Base-by-base conservation (phyloP, 2,888 invertebrate genomes). In the Protonemura montana region DNA sequence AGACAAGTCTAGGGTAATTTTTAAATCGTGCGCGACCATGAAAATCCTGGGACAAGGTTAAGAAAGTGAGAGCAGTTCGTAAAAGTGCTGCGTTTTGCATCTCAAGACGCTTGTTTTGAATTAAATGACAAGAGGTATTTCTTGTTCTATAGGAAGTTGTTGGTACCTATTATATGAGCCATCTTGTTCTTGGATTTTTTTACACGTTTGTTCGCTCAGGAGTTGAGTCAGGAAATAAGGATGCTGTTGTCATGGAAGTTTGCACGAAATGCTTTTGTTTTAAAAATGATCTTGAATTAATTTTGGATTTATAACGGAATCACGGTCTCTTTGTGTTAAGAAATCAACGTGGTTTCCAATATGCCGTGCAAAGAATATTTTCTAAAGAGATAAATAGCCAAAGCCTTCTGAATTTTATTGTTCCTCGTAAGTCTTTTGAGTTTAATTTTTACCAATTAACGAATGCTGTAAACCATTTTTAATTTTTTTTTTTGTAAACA, bases 101-200 rank as follows among this genome's bases (percentile, higher is more conserved):
- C 59, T 35, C 35, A 35, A 35, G 35, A 35, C 10, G n/a, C 59
- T 59, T 59, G 59, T 13, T 59, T 21, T 2, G 59, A 10, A 21
- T 59, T 2, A 59, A 16, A 13, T 59, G 1, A 21, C 59, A 1
- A 59, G 59, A 59, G 16, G 21, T 10, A 59, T 59, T 59, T 59
- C 59, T 21, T 59, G 59, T n/a, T n/a, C n/a, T n/a, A n/a, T 59
- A 59, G 59, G 59, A 59, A 59, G 59, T 59, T 59, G 59, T 59
- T 59, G 59, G 1, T 59, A 21, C 10, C 6, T 59, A 59, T 16
- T 59, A 59, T 59, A 59, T 59, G 59, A 21, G 13, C 59, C 59
- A 59, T 10, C 59, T 21, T 59, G 59, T 59, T 10, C 59, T 16
- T 21, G 13, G 21, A 7, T 41, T 7, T 41, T 7, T 41, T n/a